Evolutionary conservation across 1,140 invertebrate genomes (phyloP), one percentile per base, ranked within the genome.

Genomic region (Tetramorium parvispinum): DNA sequence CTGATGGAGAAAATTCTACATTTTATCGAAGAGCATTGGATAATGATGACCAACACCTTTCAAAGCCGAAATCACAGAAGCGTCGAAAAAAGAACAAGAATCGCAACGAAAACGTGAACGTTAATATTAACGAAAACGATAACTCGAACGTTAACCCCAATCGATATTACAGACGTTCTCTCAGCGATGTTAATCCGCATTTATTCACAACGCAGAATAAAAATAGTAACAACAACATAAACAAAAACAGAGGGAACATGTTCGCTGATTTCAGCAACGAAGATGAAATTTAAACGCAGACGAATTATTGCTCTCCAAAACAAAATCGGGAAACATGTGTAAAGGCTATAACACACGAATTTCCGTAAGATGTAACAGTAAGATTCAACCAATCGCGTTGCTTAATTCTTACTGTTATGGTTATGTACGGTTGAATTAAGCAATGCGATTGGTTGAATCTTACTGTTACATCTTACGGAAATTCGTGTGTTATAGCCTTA

Each of bases 101-200:
- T 11, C 10, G 0, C 0, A 81, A 81, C 3, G 32, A 32, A 5
- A 79, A 63, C 5, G 4, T 4, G 0, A 61, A 61, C 1, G 6
- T 24, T 7, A 78, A 78, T 63, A 5, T 24, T 49, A 77, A 76
- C 2, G 32, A 53, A 11, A 79, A 78, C 13, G 6, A 18, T 3
- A 87, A 87, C 13, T 8, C 24, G 0, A 87, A 87, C 16, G 0
- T 21, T 5, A 70, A 76, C 11, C 0, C 18, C 2, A 65, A 76
- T 13, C 32, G 18, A 3, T 18, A 27, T 8, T 10, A 40, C 7
- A 73, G 37, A 73, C 79, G 53, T 46, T 13, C 18, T 46, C 13
- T 61, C 0, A 5, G 6, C 5, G 24, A 2, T 27, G 11, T 6
- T n/a, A 37, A 65, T 21, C n/a, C 32, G 3, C 18, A 0, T 16